Base-by-base conservation (phyloP, 2,888 invertebrate species). In the Carpatolechia fugitivella region DNA sequence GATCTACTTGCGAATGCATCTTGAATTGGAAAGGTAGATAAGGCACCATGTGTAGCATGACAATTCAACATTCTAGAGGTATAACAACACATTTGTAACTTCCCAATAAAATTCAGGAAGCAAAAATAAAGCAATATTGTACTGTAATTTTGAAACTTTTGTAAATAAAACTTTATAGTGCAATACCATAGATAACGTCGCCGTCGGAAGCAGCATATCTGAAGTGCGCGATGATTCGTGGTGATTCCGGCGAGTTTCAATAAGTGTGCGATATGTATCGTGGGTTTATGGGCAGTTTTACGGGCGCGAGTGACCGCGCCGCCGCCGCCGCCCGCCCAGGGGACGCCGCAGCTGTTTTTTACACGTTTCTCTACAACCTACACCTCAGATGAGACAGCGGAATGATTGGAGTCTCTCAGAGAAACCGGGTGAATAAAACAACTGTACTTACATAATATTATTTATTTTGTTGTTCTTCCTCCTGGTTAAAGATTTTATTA, bases 291-390 rank as follows among this genome's bases (percentile, higher is more conserved):
- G 84, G 74, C 78, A 78, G 83, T 85, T 87, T 85, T 83, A 86
- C 73, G 79, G 72, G 71, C 65, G 72, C 69, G 69, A 76, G 79
- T 78, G 80, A 82, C 84, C 82, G 76, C 79, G 76, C 79, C 85
- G 85, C 88, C 79, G 85, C 74, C 76, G 76, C 18, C 11, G n/a
- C n/a, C 79, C 85, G 85, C 66, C 68, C 68, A 24, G 44, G 72
- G 70, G 66, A 70, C 63, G 78, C 76, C 87, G 87, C 92, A 92
- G 92, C 91, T 92, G 92, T 91, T 92, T 92, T 93, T 93, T 93
- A 90, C 89, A 88, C 81, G 80, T 76, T 80, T 74, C 74, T 73
- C 72, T 77, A 76, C 78, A 78, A 78, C 76, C 72, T 82, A 77
- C 76, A 83, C 82, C 79, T 80, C 69, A 41, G 40, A 20, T 18